A percentile compares a stretch with the other conserved stretches of the same genome.
These are phyloP conservation scores for Phainopepla nitens DNA, from an alignment of 2,113 vertebrate genomes.

Conservation along the genomic window DNA sequence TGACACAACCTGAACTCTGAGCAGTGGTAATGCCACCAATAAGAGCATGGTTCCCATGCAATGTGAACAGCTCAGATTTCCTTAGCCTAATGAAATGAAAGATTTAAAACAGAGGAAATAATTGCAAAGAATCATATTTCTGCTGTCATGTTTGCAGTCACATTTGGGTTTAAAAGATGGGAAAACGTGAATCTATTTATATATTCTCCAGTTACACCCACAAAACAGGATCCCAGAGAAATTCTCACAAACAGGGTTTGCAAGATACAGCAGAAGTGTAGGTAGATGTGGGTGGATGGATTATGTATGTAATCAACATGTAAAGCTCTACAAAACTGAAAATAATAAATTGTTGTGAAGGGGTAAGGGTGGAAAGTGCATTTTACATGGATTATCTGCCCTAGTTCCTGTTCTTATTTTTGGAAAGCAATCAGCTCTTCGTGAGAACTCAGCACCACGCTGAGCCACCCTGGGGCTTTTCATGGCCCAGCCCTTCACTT, in stretches of 20 bases:
- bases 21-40: neutral
- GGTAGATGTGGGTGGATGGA: neutral
- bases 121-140: neutral
- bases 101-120: neutral
- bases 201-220: neutral
- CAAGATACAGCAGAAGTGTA: neutral
- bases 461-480: constrained; percentile 64
- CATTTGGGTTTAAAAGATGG: neutral
- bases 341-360: constrained; percentile 28
- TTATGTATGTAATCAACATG: neutral
- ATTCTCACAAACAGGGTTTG: neutral
- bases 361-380: constrained; percentile 42
- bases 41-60: neutral
- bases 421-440: constrained; percentile 67
- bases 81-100: neutral
- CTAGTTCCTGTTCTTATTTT: constrained; percentile 64
- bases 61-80: neutral
- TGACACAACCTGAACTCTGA: neutral
- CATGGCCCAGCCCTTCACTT: constrained; percentile 61
- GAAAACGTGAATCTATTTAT: neutral
- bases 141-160: neutral
- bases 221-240: constrained; percentile 12
- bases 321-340: neutral
- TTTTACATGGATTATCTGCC: constrained; percentile 56
- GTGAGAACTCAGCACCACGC: constrained; percentile 59